These are phyloP conservation scores for Blennius ocellaris DNA, from an alignment of 2,113 vertebrate species.

Conservation along the genomic window DNA sequence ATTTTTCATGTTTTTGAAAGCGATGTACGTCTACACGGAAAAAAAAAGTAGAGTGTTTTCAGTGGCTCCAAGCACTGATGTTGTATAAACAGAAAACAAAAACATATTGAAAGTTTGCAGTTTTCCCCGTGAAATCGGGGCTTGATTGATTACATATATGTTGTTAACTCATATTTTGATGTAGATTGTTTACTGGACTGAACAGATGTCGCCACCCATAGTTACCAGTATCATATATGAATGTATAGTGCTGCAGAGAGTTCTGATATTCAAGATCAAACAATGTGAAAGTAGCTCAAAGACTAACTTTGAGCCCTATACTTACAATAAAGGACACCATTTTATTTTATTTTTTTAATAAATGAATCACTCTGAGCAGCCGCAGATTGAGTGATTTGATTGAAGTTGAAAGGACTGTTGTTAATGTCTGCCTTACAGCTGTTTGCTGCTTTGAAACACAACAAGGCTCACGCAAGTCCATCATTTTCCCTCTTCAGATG, in stretches of 20 bases:
- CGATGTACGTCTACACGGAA: too few relatives aligned
- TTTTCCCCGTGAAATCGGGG: too few relatives aligned
- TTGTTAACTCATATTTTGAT: too few relatives aligned
- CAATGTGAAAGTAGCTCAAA: not conserved
- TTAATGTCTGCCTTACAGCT: conserved; percentile 26
- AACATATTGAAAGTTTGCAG: too few relatives aligned
- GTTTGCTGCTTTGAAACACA: conserved; percentile 40
- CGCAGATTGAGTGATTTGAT: conserved; percentile 14
- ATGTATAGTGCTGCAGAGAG: not conserved
- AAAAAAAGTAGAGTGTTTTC: too few relatives aligned
- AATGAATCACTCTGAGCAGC: conserved; percentile 2
- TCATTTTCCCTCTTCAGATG: conserved; percentile 30
- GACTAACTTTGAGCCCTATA: not conserved
- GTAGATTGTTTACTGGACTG: too few relatives aligned
- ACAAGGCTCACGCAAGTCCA: conserved; percentile 31
- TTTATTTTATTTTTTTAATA: not conserved
- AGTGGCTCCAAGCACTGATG: too few relatives aligned
- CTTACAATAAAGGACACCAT: not conserved
- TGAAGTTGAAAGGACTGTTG: not conserved
- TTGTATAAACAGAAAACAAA: too few relatives aligned
- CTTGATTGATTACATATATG: too few relatives aligned
- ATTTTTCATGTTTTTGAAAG: too few relatives aligned
- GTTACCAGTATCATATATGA: too few relatives aligned
- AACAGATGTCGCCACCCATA: too few relatives aligned
- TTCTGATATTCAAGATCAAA: not conserved